These are phyloP conservation scores for Agapetus fuscipes DNA, from an alignment of 2,888 invertebrate genomes.

Conservation along the genomic window DNA sequence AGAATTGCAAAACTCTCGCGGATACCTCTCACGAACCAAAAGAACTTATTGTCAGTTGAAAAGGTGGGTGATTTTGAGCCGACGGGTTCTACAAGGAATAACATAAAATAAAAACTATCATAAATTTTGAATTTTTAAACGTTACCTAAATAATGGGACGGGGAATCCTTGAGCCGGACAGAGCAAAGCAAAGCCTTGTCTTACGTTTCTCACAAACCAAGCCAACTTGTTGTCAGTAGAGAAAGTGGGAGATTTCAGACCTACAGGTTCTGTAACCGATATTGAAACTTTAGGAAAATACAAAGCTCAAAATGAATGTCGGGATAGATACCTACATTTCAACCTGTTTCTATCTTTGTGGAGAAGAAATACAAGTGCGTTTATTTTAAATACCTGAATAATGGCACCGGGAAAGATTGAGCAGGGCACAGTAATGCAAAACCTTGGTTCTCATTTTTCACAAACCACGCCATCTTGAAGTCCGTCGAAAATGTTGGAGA, in stretches of 20 bases:
- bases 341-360: background rate
- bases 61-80: constrained; percentile 34
- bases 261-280: constrained; percentile 34
- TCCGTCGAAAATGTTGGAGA: constrained; percentile 38
- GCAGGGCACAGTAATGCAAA: constrained; percentile 55
- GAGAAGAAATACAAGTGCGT: background rate
- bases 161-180: constrained; percentile 69
- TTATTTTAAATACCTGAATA: constrained; percentile 46
- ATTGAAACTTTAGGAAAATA: too few species aligned
- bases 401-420: constrained; percentile 62
- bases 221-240: constrained; percentile 48
- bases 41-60: constrained; percentile 29
- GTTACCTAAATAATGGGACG: constrained; percentile 62
- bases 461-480: constrained; percentile 33
- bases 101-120: constrained; percentile 9
- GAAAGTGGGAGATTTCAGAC: constrained; percentile 50
- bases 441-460: constrained; percentile 29
- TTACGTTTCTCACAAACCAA: constrained; percentile 43
- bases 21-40: constrained; percentile 25
- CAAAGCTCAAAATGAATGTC: too few species aligned
- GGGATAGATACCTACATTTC: too few species aligned
- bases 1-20: constrained; percentile 29
- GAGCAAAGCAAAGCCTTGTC: constrained; percentile 45
- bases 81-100: constrained; percentile 30
- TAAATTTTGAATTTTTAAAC: constrained; percentile 24